Percentiles rank a stretch among this genome's conserved stretches.
phyloP scores from a whole-genome alignment of 2,888 invertebrate genomes.

The Acanthacorydalis orientalis region DNA sequence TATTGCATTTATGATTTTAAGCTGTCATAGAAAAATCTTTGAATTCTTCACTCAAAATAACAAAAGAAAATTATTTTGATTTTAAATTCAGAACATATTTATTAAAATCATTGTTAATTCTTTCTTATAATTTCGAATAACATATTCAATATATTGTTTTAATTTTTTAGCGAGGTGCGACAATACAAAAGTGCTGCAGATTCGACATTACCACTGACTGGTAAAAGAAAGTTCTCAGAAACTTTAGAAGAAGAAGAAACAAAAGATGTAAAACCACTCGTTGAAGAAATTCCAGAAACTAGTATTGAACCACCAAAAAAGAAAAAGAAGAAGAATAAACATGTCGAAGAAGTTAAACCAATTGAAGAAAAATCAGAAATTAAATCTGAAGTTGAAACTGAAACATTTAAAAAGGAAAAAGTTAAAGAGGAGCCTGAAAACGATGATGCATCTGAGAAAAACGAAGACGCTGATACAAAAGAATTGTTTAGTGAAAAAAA shows the following conservation, averaged over 20 bases:
- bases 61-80: conserved; percentile 1
- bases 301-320: conserved; percentile 15
- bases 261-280: conserved; percentile 13
- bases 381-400: conserved; percentile 9
- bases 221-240: conserved; percentile 41
- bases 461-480: conserved; percentile 10
- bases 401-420: conserved; percentile 21
- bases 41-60: conserved; percentile 3
- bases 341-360: conserved; percentile 12
- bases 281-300: conserved; percentile 12
- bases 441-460: conserved; percentile 11
- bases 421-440: conserved; percentile 14
- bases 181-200: conserved; percentile 68
- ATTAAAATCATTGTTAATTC: background rate
- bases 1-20: background rate
- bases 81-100: conserved; percentile 16
- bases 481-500: conserved; percentile 25
- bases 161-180: conserved; percentile 49
- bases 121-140: conserved; percentile 5
- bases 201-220: conserved; percentile 50
- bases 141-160: conserved; percentile 5
- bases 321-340: conserved; percentile 18
- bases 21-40: conserved; percentile 4
- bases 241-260: conserved; percentile 20
- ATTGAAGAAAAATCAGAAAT: conserved; percentile 13